Evolutionary conservation across 2,797 vertebrate species (phyloP).

Genomic region (Australoheros facetus): DNA sequence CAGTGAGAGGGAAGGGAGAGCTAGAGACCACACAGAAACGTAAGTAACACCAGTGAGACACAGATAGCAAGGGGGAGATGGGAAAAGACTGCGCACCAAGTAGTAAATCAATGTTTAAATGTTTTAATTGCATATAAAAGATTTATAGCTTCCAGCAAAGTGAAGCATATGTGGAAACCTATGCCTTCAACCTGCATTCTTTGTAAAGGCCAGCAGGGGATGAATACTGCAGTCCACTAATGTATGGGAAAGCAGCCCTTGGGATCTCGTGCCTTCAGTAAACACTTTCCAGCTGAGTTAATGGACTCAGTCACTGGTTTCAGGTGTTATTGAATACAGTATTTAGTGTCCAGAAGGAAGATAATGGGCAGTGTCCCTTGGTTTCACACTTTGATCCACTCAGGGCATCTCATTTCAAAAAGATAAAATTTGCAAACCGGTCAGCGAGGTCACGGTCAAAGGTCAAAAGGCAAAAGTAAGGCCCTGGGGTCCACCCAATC

Average conservation of each 20-base stretch:
- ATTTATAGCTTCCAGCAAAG: background rate
- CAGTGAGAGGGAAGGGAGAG: background rate
- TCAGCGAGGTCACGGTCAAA: background rate
- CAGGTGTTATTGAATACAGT: background rate
- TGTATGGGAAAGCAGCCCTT: background rate
- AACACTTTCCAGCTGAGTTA: background rate
- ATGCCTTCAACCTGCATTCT: background rate
- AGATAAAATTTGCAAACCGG: background rate
- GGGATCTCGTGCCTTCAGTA: background rate
- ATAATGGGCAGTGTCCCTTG: background rate
- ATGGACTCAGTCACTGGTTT: background rate
- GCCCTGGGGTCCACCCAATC: background rate
- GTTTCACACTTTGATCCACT: background rate
- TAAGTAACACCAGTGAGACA: background rate
- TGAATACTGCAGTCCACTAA: background rate
- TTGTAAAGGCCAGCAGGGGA: background rate
- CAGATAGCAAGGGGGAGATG: background rate
- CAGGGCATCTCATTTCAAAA: background rate
- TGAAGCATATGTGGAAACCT: background rate
- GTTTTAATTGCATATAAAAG: background rate
- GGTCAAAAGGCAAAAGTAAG: background rate
- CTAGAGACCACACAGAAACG: background rate
- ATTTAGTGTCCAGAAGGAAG: background rate
- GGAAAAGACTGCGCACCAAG: background rate
- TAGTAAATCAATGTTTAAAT: background rate